Conservation (phyloP, 2,888 invertebrate genomes). For the Polymixis flavicincta region DNA sequence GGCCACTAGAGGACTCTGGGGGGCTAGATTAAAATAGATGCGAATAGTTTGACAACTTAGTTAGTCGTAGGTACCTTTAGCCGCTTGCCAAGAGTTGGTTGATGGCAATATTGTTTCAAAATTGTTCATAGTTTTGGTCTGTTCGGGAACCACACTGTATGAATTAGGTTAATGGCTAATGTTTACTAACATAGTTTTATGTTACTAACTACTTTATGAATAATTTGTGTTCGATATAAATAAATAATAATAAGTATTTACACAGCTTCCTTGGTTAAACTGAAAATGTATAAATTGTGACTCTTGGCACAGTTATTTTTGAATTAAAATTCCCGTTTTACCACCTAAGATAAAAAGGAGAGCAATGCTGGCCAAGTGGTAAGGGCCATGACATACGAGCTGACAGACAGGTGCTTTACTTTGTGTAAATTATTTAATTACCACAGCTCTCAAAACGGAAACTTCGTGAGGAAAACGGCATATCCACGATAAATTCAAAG, state of each 20-base stretch:
- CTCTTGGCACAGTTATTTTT: neutral
- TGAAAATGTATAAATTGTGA: neutral
- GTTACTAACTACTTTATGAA: no score
- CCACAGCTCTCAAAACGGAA: no score
- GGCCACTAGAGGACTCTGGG: neutral
- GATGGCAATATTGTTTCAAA: neutral
- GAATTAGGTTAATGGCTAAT: no score
- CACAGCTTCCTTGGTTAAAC: neutral
- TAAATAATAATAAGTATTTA: no score
- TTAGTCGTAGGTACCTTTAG: neutral
- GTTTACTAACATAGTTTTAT: no score
- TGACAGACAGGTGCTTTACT: no score
- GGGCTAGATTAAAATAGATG: conserved; percentile 40
- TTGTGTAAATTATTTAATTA: no score
- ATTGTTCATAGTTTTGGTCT: neutral
- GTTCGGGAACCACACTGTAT: neutral
- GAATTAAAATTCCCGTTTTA: neutral
- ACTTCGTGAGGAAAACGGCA: no score
- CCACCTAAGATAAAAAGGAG: neutral
- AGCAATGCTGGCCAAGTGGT: no score
- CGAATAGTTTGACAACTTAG: conserved; percentile 14
- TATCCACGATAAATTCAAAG: no score
- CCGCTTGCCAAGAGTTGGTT: neutral
- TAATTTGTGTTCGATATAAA: no score
- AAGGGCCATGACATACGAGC: no score